Conservation (phyloP, 2,888 invertebrate genomes). For the Acrobasis consociella region DNA sequence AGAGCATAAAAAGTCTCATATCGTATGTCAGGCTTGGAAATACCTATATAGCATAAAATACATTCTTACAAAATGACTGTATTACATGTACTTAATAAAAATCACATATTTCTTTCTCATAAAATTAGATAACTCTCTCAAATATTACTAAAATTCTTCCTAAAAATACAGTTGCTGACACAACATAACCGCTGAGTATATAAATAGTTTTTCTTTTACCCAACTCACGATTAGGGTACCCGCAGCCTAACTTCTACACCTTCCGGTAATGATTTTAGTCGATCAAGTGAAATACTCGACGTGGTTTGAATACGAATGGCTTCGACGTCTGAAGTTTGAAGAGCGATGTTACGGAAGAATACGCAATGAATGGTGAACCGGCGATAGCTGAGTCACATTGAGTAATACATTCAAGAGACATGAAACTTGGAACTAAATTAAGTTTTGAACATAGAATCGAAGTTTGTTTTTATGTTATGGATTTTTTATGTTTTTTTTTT, state of each 20-base stretch:
- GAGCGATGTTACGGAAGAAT: conserved; percentile 26
- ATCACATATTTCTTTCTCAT: not conserved
- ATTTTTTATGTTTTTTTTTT: too few relatives aligned
- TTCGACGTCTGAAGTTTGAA: conserved; percentile 41
- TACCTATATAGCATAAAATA: too few relatives aligned
- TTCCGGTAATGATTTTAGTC: conserved; percentile 40
- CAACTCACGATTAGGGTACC: conserved; percentile 20
- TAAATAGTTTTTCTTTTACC: conserved; percentile 4
- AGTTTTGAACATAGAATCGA: too few relatives aligned
- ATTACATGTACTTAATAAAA: not conserved
- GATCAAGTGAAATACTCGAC: conserved; percentile 45
- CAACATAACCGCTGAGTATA: conserved; percentile 5
- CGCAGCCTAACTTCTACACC: conserved; percentile 27
- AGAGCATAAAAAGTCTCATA: too few relatives aligned
- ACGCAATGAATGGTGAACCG: conserved; percentile 22
- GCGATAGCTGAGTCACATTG: conserved; percentile 11
- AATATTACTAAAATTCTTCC: not conserved
- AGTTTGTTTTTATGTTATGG: too few relatives aligned
- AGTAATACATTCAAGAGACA: not conserved
- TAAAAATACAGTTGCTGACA: conserved; percentile 4
- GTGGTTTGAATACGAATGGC: conserved; percentile 55
- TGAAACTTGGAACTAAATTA: not conserved
- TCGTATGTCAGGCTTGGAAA: too few relatives aligned
- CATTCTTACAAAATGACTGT: too few relatives aligned
- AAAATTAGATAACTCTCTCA: not conserved